These are phyloP conservation scores for Drosophila infuscata DNA, from an alignment of 2,888 invertebrate species.

Conservation along the genomic window DNA sequence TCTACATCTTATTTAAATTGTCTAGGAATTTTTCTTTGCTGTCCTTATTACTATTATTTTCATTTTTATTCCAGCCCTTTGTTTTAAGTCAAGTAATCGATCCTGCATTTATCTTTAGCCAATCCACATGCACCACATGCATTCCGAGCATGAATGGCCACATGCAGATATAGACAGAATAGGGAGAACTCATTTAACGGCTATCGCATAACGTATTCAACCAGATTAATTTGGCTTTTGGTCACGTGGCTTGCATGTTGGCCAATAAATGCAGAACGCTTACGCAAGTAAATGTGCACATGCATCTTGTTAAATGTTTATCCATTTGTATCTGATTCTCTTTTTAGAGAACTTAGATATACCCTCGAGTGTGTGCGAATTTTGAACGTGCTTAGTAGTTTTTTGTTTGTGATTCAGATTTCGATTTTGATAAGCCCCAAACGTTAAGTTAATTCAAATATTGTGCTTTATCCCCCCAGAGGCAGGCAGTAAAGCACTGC, in stretches of 20 bases:
- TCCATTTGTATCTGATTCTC: not conserved
- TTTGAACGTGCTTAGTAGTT: not conserved
- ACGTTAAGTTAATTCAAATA: not conserved
- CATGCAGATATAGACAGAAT: not conserved
- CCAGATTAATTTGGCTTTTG: not conserved
- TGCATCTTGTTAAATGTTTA: not conserved
- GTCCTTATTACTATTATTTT: not conserved
- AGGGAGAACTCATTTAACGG: not conserved
- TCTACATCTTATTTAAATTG: not conserved
- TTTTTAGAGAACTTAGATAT: not conserved
- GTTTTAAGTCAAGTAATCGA: not conserved
- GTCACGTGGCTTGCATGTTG: conserved; percentile 1
- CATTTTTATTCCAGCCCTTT: not conserved
- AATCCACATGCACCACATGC: not conserved
- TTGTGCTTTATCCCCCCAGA: conserved; percentile 30
- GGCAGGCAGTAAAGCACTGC: conserved; percentile 4
- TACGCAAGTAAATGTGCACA: not conserved
- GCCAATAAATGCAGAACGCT: not conserved
- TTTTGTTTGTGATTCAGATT: not conserved
- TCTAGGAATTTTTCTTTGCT: not conserved
- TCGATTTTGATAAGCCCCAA: conserved; percentile 7
- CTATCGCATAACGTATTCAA: not conserved
- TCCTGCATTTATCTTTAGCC: not conserved
- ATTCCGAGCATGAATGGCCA: not conserved
- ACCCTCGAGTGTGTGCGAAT: not conserved